Evolutionary conservation across 2,888 invertebrate genomes (phyloP), one percentile per base, ranked within the genome.

Genomic region (Scaptomyza parva): DNA sequence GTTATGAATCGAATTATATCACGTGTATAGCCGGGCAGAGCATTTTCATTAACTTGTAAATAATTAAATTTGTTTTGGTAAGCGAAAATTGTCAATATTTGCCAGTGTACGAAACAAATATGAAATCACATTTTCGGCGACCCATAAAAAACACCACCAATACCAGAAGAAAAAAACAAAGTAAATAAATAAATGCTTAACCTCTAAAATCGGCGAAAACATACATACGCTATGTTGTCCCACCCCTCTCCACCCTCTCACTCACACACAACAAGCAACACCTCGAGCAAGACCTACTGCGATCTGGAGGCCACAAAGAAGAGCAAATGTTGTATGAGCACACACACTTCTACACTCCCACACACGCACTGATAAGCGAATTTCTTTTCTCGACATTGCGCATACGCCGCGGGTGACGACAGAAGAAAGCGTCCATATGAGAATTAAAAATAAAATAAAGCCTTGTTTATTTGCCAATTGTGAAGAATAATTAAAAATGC

Each of bases 61-160:
- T 69, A 68, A 43, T 54, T 67, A 57, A 53, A 58, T 70, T 47
- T 24, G 45, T 64, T 69, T 62, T 20, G 35, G 30, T 12, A 57
- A 50, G 57, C 22, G 55, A 52, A 59, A 63, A 64, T 44, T 60
- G 47, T 61, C 67, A 85, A 82, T 82, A 82, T 82, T 82, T 86
- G 73, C 41, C 37, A 40, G 43, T 44, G 51, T 41, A 14, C 18
- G 18, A 44, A 60, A 17, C 45, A 76, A 76, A 80, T 76, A 79
- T 57, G 47, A 78, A 78, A 86, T 76, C 86, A 67, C 86, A 86
- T 70, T 76, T 76, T 68, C 80, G 73, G 68, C 77, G 82, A 82
- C 88, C 82, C 82, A 82, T 86, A 73, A 82, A 82, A 33, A 12
- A n/a, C 33, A 37, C 6, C 5, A 37, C 26, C 17, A 22, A 4